Percentiles rank a stretch among this genome's conserved stretches.
These are phyloP conservation scores for Tachystola acroxantha DNA, from an alignment of 2,888 invertebrate species.

Conservation along the genomic window DNA sequence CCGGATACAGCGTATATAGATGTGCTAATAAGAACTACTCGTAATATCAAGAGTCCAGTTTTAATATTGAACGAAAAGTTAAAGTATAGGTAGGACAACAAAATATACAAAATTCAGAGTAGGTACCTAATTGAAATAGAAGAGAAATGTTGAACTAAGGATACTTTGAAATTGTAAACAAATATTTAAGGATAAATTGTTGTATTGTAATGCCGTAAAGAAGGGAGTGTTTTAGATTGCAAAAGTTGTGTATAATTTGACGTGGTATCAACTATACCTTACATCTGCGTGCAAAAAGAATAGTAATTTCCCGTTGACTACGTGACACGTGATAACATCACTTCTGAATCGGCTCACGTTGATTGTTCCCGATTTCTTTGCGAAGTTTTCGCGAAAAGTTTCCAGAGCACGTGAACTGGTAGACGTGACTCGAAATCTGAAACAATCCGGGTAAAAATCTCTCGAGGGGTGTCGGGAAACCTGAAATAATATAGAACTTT, in stretches of 20 bases:
- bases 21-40: too few relatives aligned
- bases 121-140: too few relatives aligned
- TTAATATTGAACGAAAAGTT: background rate
- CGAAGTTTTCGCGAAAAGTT: slow-evolving; percentile 18
- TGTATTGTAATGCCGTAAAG: too few relatives aligned
- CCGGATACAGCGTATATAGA: too few relatives aligned
- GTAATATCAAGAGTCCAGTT: too few relatives aligned
- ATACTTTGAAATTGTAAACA: too few relatives aligned
- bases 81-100: background rate
- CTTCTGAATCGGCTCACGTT: slow-evolving; percentile 21
- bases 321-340: background rate
- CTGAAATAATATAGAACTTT: background rate
- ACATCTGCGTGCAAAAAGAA: background rate
- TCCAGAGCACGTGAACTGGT: slow-evolving; percentile 21
- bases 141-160: too few relatives aligned
- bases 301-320: background rate
- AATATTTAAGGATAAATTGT: too few relatives aligned
- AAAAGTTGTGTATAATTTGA: too few relatives aligned
- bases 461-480: slow-evolving; percentile 10
- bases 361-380: slow-evolving; percentile 24
- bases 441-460: slow-evolving; percentile 6
- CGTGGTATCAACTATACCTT: too few relatives aligned
- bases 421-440: slow-evolving; percentile 20
- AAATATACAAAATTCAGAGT: background rate
- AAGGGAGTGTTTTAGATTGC: too few relatives aligned